Percentiles rank a stretch among this genome's conserved stretches.
These are phyloP conservation scores for Variabilichromis moorii DNA, from an alignment of 2,113 vertebrate species.

Conservation along the genomic window DNA sequence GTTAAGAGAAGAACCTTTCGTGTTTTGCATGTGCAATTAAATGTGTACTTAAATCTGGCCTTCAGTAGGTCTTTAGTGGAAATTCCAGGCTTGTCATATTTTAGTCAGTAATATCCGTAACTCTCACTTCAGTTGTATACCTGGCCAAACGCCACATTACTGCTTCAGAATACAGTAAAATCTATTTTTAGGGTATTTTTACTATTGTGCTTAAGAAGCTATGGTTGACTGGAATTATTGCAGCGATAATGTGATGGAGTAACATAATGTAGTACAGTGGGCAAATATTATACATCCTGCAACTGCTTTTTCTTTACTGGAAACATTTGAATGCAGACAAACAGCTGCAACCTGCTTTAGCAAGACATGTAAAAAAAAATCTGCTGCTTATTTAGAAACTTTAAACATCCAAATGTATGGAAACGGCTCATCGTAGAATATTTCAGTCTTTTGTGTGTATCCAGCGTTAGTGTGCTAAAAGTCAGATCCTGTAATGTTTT, in stretches of 20 bases:
- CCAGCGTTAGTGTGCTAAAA: not conserved
- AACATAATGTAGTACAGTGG: not conserved
- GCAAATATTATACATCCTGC: not conserved
- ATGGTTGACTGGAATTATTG: not conserved
- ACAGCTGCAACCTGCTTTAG: constrained; percentile 24
- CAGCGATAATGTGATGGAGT: not conserved
- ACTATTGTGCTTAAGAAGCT: not conserved
- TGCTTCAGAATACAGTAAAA: not conserved
- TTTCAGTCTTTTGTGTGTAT: not conserved
- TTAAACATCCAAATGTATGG: constrained; percentile 8
- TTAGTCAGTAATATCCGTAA: not conserved
- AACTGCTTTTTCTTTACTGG: not conserved
- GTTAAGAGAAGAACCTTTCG: not conserved
- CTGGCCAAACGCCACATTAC: not conserved
- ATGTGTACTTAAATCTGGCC: not conserved
- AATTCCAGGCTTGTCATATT: not conserved
- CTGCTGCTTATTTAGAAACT: not conserved
- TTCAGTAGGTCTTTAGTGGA: not conserved
- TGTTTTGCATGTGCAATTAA: not conserved
- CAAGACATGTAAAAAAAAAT: not conserved
- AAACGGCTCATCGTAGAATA: constrained; percentile 19
- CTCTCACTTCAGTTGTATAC: not conserved
- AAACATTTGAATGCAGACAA: not conserved
- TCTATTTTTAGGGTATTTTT: not conserved
- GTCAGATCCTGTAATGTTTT: not conserved